Conservation (phyloP, 2,888 invertebrate species). For the Epicampocera succincta region DNA sequence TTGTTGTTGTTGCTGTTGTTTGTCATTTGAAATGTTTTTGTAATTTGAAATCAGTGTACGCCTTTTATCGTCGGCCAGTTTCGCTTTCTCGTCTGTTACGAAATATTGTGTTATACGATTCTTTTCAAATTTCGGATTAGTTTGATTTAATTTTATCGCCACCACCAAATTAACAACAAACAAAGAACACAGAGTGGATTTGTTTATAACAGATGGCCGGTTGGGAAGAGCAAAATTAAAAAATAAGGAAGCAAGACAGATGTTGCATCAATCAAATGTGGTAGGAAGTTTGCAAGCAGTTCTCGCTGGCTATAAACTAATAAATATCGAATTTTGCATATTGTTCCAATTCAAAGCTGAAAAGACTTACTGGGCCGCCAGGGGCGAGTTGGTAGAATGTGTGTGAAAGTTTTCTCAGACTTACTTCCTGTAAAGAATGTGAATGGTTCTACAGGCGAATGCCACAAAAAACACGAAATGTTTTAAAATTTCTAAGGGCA, state of each 20-base stretch:
- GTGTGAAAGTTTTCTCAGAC: no score
- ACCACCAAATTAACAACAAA: conserved; percentile 36
- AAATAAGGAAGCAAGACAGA: conserved; percentile 24
- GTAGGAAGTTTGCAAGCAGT: conserved; percentile 21
- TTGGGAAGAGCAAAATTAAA: not conserved
- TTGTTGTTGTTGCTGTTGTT: conserved; percentile 9
- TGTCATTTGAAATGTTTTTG: conserved; percentile 20
- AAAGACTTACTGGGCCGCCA: no score
- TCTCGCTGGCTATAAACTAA: not conserved
- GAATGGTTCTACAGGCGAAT: no score
- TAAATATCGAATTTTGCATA: not conserved
- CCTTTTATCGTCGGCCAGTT: conserved; percentile 20
- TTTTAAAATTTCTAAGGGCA: no score
- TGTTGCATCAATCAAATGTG: conserved; percentile 19
- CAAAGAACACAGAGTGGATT: conserved; percentile 22
- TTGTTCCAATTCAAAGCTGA: no score
- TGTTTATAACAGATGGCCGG: conserved; percentile 38
- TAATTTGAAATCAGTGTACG: conserved; percentile 33
- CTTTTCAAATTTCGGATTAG: conserved; percentile 21
- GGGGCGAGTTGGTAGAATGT: no score
- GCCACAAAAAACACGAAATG: no score
- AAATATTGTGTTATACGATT: conserved; percentile 5
- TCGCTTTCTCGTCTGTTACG: conserved; percentile 4
- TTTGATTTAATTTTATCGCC: conserved; percentile 38
- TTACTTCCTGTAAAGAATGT: no score